phyloP scores from a whole-genome alignment of 2,888 invertebrate genomes.

The Tenthredo distinguenda region DNA sequence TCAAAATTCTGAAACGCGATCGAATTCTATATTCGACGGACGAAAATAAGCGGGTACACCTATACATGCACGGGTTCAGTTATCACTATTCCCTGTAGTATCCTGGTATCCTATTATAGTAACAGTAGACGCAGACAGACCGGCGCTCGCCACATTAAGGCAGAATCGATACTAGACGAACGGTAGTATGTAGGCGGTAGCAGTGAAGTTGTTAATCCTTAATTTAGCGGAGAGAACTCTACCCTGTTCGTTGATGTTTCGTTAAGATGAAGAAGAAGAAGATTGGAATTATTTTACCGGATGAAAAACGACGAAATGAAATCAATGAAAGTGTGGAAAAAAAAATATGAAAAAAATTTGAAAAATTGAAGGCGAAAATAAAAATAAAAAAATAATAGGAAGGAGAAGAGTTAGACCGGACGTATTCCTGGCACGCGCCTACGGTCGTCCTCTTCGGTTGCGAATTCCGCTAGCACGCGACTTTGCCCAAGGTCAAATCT shows the following conservation, averaged over 20 bases:
- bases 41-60: too few relatives aligned
- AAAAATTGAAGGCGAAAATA: neutral
- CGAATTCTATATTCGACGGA: too few relatives aligned
- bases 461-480: slow-evolving; percentile 26
- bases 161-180: neutral
- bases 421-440: slow-evolving; percentile 24
- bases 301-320: neutral
- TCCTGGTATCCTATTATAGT: too few relatives aligned
- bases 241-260: neutral
- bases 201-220: neutral
- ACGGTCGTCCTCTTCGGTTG: neutral
- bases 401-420: neutral
- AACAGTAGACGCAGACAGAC: neutral
- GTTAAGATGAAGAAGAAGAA: neutral
- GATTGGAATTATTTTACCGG: neutral
- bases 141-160: neutral
- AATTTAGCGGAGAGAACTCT: neutral
- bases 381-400: neutral
- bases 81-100: too few relatives aligned
- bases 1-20: too few relatives aligned
- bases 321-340: neutral
- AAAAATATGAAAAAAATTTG: neutral
- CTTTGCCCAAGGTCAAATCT: slow-evolving; percentile 31
- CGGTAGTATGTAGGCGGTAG: neutral
- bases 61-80: too few relatives aligned